These are phyloP conservation scores for Ips nitidus DNA, from an alignment of 1,140 invertebrate species.

Conservation along the genomic window DNA sequence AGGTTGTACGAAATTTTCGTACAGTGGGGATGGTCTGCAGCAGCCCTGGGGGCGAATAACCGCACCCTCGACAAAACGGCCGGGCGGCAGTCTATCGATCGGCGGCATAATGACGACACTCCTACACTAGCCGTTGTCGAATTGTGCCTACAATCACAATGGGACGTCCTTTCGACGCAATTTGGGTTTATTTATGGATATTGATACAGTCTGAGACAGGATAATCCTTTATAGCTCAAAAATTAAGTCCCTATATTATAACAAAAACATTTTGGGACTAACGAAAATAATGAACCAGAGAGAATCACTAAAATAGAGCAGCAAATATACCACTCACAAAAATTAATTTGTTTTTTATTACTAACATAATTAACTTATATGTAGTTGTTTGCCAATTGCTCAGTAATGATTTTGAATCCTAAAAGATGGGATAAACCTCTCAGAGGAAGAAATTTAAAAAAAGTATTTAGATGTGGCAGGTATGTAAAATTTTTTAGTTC, in stretches of 20 bases:
- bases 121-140: constrained; percentile 6
- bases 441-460: too few relatives aligned
- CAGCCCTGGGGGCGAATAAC: constrained; percentile 6
- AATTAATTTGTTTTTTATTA: too few relatives aligned
- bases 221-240: too few relatives aligned
- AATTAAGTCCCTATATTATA: background rate
- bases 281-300: background rate
- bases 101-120: constrained; percentile 4
- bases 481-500: too few relatives aligned
- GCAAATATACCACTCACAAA: background rate
- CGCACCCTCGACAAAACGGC: constrained; percentile 15
- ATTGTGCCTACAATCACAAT: constrained; percentile 13
- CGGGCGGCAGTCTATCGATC: constrained; percentile 18
- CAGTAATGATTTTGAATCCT: too few relatives aligned
- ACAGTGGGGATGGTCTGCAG: too few relatives aligned
- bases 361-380: too few relatives aligned
- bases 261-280: background rate
- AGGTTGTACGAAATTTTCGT: too few relatives aligned
- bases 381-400: too few relatives aligned
- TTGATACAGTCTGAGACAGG: background rate
- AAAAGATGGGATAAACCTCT: too few relatives aligned
- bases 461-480: too few relatives aligned
- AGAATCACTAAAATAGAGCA: background rate
- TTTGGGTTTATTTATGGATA: background rate
- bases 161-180: background rate